These are phyloP conservation scores for Leptinotarsa texana DNA, from an alignment of 1,140 invertebrate species.

Conservation along the genomic window DNA sequence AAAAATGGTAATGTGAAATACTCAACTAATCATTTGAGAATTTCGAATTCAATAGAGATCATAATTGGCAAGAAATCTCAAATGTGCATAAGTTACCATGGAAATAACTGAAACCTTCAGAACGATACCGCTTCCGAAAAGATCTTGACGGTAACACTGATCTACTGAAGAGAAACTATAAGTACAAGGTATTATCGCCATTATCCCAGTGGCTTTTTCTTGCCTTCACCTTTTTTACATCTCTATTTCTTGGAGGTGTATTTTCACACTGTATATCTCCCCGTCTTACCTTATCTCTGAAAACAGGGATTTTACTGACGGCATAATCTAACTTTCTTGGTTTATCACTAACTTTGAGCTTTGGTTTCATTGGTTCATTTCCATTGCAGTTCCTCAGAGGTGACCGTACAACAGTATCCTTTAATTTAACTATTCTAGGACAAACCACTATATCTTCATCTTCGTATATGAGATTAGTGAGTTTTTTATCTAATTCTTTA, in stretches of 20 bases:
- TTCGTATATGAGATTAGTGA: slow-evolving; percentile 50
- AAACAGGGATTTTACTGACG: slow-evolving; percentile 49
- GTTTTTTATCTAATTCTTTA: slow-evolving; percentile 48
- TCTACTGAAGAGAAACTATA: slow-evolving; percentile 16
- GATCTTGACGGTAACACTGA: too few relatives aligned
- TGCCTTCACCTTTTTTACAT: slow-evolving; percentile 25
- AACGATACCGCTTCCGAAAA: background rate
- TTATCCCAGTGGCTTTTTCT: slow-evolving; percentile 46
- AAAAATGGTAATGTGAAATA: too few relatives aligned
- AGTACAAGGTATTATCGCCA: slow-evolving; percentile 43
- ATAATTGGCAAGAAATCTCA: background rate
- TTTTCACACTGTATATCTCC: slow-evolving; percentile 49
- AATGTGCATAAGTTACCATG: background rate
- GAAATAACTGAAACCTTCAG: slow-evolving; percentile 1
- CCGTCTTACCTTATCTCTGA: slow-evolving; percentile 45
- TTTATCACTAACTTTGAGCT: slow-evolving; percentile 51
- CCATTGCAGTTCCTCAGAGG: slow-evolving; percentile 44
- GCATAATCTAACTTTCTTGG: slow-evolving; percentile 41
- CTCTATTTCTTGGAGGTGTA: slow-evolving; percentile 45
- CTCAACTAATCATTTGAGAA: too few relatives aligned
- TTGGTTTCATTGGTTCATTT: slow-evolving; percentile 34
- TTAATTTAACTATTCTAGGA: slow-evolving; percentile 33
- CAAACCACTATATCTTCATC: slow-evolving; percentile 42
- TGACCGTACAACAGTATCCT: slow-evolving; percentile 34
- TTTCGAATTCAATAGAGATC: too few relatives aligned